Conservation (phyloP, 2,113 vertebrate species). For the Oxyruncus cristatus region DNA sequence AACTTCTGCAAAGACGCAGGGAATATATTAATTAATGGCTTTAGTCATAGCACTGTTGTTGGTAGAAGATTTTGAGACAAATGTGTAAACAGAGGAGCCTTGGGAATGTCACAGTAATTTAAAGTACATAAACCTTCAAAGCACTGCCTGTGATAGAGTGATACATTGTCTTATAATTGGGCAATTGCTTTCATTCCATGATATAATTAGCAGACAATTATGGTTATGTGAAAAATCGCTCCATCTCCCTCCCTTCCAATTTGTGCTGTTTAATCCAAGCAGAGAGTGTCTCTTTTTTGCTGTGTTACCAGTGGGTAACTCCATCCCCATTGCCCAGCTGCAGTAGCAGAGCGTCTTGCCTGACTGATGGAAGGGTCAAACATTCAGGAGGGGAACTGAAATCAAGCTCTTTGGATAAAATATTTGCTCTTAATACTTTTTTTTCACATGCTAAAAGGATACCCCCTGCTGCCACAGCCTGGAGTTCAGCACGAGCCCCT, state of each 20-base stretch:
- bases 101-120: conserved; percentile 66
- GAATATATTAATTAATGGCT: conserved; percentile 46
- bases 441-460: neutral
- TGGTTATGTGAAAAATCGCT: conserved; percentile 58
- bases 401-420: neutral
- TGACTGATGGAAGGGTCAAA: neutral
- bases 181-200: conserved; percentile 63
- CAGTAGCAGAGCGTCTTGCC: neutral
- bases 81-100: conserved; percentile 64
- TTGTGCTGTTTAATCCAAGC: conserved; percentile 46
- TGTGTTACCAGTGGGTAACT: neutral
- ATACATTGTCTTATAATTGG: conserved; percentile 63
- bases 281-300: neutral
- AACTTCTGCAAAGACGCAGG: conserved; percentile 31
- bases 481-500: neutral
- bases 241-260: conserved; percentile 43
- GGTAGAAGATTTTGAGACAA: conserved; percentile 57
- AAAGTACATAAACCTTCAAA: conserved; percentile 64
- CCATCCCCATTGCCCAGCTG: neutral
- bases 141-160: conserved; percentile 52
- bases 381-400: neutral
- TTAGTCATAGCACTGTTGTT: conserved; percentile 36
- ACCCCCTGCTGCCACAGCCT: neutral
- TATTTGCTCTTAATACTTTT: neutral
- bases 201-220: conserved; percentile 67